Evolutionary conservation across 2,888 invertebrate genomes (phyloP).

Genomic region (Dryadula phaetusa): DNA sequence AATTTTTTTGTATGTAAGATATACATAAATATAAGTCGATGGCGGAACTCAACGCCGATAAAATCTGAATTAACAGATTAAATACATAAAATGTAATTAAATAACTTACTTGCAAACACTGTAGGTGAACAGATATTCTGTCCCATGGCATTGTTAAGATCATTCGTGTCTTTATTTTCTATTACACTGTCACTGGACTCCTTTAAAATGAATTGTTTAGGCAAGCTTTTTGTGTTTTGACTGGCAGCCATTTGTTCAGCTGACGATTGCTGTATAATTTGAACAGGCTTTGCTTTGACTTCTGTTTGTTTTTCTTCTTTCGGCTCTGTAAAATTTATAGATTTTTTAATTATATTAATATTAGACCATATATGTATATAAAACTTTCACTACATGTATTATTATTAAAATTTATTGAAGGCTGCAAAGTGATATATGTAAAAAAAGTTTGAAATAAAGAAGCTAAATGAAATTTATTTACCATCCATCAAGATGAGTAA

Average conservation of each 20-base stretch:
- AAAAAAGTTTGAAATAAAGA: too few species aligned
- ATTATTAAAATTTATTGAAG: too few species aligned
- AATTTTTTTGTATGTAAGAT: too few species aligned
- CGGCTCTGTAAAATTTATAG: slow-evolving; percentile 54
- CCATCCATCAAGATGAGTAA: too few species aligned
- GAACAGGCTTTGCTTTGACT: slow-evolving; percentile 21
- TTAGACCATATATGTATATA: too few species aligned
- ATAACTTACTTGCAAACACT: slow-evolving; percentile 50
- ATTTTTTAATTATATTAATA: too few species aligned
- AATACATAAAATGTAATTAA: background rate
- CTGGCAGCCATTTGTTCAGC: slow-evolving; percentile 44
- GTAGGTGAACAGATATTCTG: slow-evolving; percentile 75
- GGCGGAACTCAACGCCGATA: too few species aligned
- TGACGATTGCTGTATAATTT: slow-evolving; percentile 5
- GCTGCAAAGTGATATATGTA: too few species aligned
- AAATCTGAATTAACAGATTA: too few species aligned
- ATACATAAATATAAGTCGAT: too few species aligned
- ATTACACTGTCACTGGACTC: slow-evolving; percentile 59
- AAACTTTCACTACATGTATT: too few species aligned
- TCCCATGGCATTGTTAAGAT: slow-evolving; percentile 69
- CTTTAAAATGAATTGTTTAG: slow-evolving; percentile 55
- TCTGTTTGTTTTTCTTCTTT: slow-evolving; percentile 53
- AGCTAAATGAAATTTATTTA: too few species aligned
- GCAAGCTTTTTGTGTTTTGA: slow-evolving; percentile 55
- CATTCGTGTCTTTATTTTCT: slow-evolving; percentile 56